Evolutionary conservation across 2,797 vertebrate genomes (phyloP), one percentile per base, ranked within the genome.

Genomic region (Poecile montanus): DNA sequence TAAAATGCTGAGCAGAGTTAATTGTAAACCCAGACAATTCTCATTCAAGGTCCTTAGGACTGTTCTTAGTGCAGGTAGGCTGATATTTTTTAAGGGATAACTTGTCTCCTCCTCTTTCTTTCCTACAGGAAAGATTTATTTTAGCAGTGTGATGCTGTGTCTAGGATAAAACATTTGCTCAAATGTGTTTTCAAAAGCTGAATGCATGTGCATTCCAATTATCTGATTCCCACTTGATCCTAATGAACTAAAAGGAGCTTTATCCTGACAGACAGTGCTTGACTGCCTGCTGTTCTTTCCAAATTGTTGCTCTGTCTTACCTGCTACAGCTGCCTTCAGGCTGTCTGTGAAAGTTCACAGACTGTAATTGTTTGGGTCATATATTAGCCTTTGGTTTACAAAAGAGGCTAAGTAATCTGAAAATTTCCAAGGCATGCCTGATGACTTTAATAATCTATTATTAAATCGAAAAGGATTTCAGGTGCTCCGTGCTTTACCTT

Each of bases 181-280:
- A 58, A 82, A 87, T 51, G n/a, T 40, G 21, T 87, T 88, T 85
- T 91, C 51, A 68, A 48, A 94, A 94, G 63, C 67, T 70, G 48
- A 85, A 53, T 73, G 56, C 15, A 16, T 56, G 68, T 78, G 58
- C 54, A 60, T 85, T 93, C 40, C 48, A 94, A 79, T 91, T 84
- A 89, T 72, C 65, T 76, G 68, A 89, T 93, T 85, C 66, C 42
- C 62, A 74, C 75, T 92, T 73, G 50, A 86, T 77, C 50, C 45
- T 93, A 85, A 94, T 77, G 54, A 95, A 61, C 57, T 34, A 72
- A 85, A 34, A 76, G 93, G 63, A 76, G 67, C 32, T 95, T 87
- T 82, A 82, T 82, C 60, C 63, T 92, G 48, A 42, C 51, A 74
- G 58, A 57, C 53, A 62, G 57, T 57, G 50, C 56, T 88, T 89